Conservation (phyloP, 2,113 vertebrate genomes). For the Epinephelus lanceolatus region DNA sequence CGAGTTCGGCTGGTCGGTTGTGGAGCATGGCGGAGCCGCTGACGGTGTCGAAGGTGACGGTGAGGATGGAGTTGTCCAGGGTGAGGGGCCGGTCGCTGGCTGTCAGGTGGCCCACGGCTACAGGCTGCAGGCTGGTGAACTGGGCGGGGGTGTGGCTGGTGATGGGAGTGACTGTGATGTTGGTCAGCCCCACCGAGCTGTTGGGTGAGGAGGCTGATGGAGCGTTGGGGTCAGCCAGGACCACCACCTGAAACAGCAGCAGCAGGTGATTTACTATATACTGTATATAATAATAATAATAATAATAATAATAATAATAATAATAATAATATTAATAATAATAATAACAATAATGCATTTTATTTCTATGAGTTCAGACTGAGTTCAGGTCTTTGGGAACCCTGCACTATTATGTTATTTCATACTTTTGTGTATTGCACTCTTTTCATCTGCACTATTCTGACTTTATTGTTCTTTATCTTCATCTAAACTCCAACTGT, state of each 20-base stretch:
- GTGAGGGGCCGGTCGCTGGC: conserved; percentile 91
- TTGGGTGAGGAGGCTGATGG: conserved; percentile 83
- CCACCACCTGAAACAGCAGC: conserved; percentile 90
- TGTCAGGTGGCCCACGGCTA: conserved; percentile 91
- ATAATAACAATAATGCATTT: no score
- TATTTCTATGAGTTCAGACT: no score
- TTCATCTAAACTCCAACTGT: neutral
- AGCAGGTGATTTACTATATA: neutral
- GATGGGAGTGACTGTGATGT: conserved; percentile 95
- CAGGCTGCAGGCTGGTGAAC: conserved; percentile 95
- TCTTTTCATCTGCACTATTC: no score
- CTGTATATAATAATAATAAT: no score
- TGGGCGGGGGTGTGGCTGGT: conserved; percentile 88
- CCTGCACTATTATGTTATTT: no score
- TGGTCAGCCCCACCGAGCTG: conserved; percentile 91
- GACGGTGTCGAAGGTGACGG: conserved; percentile 95
- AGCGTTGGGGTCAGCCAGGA: conserved; percentile 89
- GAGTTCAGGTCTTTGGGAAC: no score
- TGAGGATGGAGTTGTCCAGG: conserved; percentile 97
- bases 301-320: no score
- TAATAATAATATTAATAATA: no score
- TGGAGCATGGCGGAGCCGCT: conserved; percentile 93
- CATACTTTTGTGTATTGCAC: no score
- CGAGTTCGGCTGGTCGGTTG: conserved; percentile 90
- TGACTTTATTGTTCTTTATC: no score